Evolutionary conservation across 2,888 invertebrate species (phyloP).

Genomic region (Diplazon laetatorius): DNA sequence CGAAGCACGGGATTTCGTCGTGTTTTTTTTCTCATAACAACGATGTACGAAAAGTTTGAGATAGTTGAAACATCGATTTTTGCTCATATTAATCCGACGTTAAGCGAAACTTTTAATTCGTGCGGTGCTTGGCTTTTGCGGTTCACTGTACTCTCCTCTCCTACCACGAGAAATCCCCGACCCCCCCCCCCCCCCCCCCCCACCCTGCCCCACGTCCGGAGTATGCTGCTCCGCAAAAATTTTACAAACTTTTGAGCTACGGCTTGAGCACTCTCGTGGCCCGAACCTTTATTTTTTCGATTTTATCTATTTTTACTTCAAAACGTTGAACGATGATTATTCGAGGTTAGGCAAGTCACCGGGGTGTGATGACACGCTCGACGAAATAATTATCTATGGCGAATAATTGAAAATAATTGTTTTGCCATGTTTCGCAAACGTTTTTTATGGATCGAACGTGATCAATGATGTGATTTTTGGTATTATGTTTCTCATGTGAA

Average conservation of each 20-base stretch:
- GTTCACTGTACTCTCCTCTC: conserved; percentile 1
- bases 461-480: too few species aligned
- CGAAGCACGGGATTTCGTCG: background rate
- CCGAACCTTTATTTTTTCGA: background rate
- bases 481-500: too few species aligned
- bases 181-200: too few species aligned
- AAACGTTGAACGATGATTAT: conserved; percentile 20
- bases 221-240: conserved; percentile 10
- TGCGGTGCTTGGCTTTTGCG: conserved; percentile 3
- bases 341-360: too few species aligned
- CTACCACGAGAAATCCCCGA: background rate
- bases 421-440: too few species aligned
- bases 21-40: background rate
- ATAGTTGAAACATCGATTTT: conserved; percentile 37
- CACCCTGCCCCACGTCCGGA: too few species aligned
- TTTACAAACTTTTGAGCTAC: conserved; percentile 24
- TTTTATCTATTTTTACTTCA: background rate
- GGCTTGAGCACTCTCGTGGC: conserved; percentile 6
- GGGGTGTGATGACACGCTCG: background rate
- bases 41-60: conserved; percentile 19
- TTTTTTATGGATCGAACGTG: too few species aligned
- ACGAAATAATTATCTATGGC: background rate
- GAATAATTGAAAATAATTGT: too few species aligned
- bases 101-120: conserved; percentile 41
- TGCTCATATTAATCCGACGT: conserved; percentile 42